Conservation (phyloP, 2,113 vertebrate species). For the Sterrhoptilus dennistouni region DNA sequence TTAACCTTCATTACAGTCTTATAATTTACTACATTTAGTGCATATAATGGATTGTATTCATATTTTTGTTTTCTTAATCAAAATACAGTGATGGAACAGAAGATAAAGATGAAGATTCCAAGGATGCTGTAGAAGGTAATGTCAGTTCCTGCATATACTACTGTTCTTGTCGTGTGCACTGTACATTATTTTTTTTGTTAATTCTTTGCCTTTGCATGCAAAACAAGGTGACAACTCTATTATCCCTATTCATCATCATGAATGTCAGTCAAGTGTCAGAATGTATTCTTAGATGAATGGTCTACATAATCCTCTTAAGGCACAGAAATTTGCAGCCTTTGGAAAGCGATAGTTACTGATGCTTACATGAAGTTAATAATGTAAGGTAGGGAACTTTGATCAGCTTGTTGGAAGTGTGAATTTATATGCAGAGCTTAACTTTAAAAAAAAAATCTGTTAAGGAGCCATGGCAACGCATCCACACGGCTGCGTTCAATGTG, state of each 20-base stretch:
- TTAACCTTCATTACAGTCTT: conserved; percentile 43
- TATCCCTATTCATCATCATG: neutral
- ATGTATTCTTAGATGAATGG: neutral
- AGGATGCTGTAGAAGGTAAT: conserved; percentile 83
- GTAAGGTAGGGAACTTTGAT: neutral
- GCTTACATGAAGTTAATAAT: neutral
- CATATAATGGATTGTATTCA: neutral
- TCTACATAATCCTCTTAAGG: neutral
- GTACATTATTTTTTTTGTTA: neutral
- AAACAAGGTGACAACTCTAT: neutral
- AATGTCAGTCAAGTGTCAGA: neutral
- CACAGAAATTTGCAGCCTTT: neutral
- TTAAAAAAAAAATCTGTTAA: neutral
- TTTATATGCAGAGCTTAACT: neutral
- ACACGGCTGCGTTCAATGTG: neutral
- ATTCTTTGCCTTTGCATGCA: neutral
- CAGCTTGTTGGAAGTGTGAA: neutral
- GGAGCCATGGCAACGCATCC: neutral
- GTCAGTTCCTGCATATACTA: neutral
- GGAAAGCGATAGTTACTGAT: neutral
- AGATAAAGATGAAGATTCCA: conserved; percentile 87
- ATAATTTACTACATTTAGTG: neutral
- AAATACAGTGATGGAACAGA: conserved; percentile 87
- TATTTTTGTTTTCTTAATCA: conserved; percentile 7
- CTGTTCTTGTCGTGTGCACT: neutral